phyloP scores from a whole-genome alignment of 2,113 vertebrate genomes.

The Neotragus pygmaeus region DNA sequence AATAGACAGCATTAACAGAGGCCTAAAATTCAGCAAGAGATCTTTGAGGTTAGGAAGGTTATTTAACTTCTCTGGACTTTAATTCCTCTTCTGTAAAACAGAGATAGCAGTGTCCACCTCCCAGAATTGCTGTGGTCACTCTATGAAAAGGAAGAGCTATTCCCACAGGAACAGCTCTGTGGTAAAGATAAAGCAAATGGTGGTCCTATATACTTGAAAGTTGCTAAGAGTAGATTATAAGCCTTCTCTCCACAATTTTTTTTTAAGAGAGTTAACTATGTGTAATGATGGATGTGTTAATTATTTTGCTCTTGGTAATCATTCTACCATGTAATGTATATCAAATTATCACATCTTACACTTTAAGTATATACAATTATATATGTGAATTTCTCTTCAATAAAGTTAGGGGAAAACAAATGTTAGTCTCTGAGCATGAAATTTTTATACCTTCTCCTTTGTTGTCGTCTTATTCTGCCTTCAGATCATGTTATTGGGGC shows the following conservation, averaged over 20 bases:
- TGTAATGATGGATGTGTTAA: neutral
- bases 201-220: neutral
- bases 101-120: neutral
- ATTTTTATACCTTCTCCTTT: neutral
- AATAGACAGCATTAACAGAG: neutral
- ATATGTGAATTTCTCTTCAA: neutral
- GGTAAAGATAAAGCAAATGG: neutral
- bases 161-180: neutral
- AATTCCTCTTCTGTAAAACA: neutral
- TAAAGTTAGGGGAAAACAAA: neutral
- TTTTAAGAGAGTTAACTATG: neutral
- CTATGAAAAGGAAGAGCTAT: neutral
- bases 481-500: neutral
- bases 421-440: neutral
- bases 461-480: neutral
- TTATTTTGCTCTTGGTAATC: neutral
- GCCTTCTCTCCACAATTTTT: neutral
- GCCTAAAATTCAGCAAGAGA: neutral
- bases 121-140: neutral
- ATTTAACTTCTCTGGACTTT: neutral
- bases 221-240: neutral
- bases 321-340: neutral
- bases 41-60: neutral
- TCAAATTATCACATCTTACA: neutral
- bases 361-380: neutral